Conservation (phyloP, 2,888 invertebrate species). For the Spodoptera exigua region DNA sequence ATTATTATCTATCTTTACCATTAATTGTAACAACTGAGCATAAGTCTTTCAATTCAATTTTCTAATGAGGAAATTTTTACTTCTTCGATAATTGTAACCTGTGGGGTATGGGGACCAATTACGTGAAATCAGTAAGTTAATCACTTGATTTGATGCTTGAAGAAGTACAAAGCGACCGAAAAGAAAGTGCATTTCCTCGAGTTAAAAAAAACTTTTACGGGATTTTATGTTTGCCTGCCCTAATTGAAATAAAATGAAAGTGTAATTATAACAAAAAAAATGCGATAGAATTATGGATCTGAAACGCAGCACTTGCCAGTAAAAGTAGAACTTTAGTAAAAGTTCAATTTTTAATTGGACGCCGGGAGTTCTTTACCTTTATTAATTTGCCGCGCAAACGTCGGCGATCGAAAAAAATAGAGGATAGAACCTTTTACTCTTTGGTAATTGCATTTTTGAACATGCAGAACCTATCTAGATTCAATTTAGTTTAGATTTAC, state of each 20-base stretch:
- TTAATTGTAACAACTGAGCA: no score
- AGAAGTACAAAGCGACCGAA: no score
- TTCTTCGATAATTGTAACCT: no score
- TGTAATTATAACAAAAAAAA: constrained; percentile 45
- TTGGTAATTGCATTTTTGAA: constrained; percentile 61
- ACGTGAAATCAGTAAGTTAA: no score
- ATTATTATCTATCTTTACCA: no score
- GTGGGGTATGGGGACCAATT: no score
- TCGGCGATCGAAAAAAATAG: constrained; percentile 55
- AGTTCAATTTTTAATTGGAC: constrained; percentile 67
- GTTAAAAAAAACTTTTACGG: no score
- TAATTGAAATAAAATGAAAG: constrained; percentile 23
- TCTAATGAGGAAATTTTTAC: no score
- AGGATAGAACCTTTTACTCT: constrained; percentile 49
- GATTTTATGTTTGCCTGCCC: no score
- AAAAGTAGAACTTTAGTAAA: constrained; percentile 53
- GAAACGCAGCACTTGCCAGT: constrained; percentile 44
- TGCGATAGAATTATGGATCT: constrained; percentile 42
- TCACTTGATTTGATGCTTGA: no score
- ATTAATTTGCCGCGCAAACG: constrained; percentile 65
- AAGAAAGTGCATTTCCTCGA: no score
- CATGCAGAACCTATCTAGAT: constrained; percentile 28
- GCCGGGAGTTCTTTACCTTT: constrained; percentile 53
- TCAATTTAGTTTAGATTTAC: constrained; percentile 35
- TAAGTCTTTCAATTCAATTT: no score